These are phyloP conservation scores for Nycticorax nycticorax DNA, from an alignment of 2,113 vertebrate species.

Conservation along the genomic window DNA sequence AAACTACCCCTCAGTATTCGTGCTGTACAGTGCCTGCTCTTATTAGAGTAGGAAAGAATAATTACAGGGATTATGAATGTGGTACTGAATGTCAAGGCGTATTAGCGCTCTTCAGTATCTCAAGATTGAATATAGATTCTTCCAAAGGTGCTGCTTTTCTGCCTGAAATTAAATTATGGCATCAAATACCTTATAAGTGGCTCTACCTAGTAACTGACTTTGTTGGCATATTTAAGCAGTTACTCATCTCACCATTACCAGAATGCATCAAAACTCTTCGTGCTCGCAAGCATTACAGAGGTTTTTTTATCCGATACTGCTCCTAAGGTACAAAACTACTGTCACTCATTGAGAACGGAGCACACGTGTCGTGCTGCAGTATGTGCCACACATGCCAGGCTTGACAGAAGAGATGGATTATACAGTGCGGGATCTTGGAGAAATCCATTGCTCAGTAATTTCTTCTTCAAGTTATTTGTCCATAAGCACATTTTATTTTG, in stretches of 20 bases:
- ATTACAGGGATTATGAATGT: slow-evolving; percentile 13
- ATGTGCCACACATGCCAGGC: not conserved
- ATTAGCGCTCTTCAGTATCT: not conserved
- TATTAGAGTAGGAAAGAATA: slow-evolving; percentile 11
- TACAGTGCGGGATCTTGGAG: not conserved
- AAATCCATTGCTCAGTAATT: not conserved
- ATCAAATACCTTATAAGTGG: not conserved
- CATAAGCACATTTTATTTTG: not conserved
- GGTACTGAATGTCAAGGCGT: not conserved
- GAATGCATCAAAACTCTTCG: not conserved
- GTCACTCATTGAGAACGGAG: accelerated
- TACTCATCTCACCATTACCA: not conserved
- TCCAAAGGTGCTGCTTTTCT: not conserved
- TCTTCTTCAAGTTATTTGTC: not conserved
- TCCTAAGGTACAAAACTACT: not conserved
- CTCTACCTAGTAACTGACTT: not conserved
- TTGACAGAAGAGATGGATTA: not conserved
- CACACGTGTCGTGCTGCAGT: accelerated
- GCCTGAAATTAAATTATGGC: not conserved
- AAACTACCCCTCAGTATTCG: not conserved
- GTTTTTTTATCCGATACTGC: not conserved
- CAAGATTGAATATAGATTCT: not conserved
- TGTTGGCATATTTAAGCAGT: not conserved
- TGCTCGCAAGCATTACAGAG: not conserved
- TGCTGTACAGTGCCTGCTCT: not conserved